Evolutionary conservation across 2,113 vertebrate genomes (phyloP), one percentile per base, ranked within the genome.

Genomic region (Hylia prasina): DNA sequence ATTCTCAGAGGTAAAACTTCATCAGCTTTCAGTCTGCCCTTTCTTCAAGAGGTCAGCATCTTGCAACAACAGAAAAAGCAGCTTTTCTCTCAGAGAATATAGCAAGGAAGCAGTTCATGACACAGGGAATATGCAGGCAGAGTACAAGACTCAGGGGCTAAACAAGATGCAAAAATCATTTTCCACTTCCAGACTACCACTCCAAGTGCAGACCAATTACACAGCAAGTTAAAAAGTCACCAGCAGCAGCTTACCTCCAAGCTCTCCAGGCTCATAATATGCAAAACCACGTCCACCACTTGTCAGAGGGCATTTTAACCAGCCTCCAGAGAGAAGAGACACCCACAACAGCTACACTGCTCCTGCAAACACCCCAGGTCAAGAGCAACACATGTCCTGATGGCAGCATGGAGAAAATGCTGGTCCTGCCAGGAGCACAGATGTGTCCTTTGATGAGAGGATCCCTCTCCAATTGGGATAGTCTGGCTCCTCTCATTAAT

Each of bases 31-130:
- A 51, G 40, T 54, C 65, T 71, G 50, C 65, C 37, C 78, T 85
- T 89, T 81, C 89, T 78, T 48, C 63, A 57, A 77, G 57, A 82
- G 94, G 83, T 82, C 80, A 92, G 16, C 63, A 57, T 82, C 83
- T 82, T 90, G 37, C 61, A 91, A 53, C 61, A 94, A 91, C 39
- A 83, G 70, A 77, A 68, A 44, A 58, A 48, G 12, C 53, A 73
- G 68, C 13, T 95, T 96, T 69, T 86, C 66, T 66, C 92, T 72
- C 53, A 61, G 69, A 60, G 40, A 97, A 60, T 97, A 96, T 51
- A 94, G 33, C 33, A 95, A 77, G 42, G 68, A 86, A 71, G 53
- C 58, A 83, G 53, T 68, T 90, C n/a, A 89, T 64, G 42, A 94
- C 58, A 35, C 15, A 76, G 25, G 53, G 88, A 75, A 81, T 44